A percentile compares a stretch with the other conserved stretches of the same genome.
These are phyloP conservation scores for Enteromius anoplus DNA, from an alignment of 2,797 vertebrate species.

Conservation along the genomic window DNA sequence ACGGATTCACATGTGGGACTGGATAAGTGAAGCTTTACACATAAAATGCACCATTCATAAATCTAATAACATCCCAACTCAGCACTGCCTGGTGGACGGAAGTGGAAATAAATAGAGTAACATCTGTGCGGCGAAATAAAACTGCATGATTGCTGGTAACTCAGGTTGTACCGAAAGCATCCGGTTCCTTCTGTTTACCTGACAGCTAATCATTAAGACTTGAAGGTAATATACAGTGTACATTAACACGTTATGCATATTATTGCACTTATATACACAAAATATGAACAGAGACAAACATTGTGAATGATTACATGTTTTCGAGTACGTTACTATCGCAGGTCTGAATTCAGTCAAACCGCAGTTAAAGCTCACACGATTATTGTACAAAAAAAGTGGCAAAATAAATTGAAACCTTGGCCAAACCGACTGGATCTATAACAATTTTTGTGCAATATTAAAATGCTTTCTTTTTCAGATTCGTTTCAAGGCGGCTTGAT, in stretches of 20 bases:
- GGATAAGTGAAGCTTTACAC: slow-evolving; percentile 22
- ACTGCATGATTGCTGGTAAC: slow-evolving; percentile 28
- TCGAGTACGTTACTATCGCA: slow-evolving; percentile 8
- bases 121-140: slow-evolving; percentile 49
- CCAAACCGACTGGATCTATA: slow-evolving; percentile 27
- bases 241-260: slow-evolving; percentile 58
- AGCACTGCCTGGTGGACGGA: not conserved
- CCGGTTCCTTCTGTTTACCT: slow-evolving; percentile 32
- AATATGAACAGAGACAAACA: slow-evolving; percentile 54
- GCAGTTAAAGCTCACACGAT: slow-evolving; percentile 35
- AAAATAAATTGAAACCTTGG: slow-evolving; percentile 16
- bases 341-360: slow-evolving; percentile 43
- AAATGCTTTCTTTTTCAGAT: slow-evolving; percentile 54
- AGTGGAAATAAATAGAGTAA: slow-evolving; percentile 39
- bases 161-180: slow-evolving; percentile 41
- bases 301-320: slow-evolving; percentile 28
- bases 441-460: slow-evolving; percentile 56
- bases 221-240: slow-evolving; percentile 53
- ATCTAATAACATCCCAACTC: slow-evolving; percentile 8
- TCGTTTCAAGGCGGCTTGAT: slow-evolving; percentile 48
- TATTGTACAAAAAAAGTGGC: slow-evolving; percentile 43
- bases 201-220: slow-evolving; percentile 57
- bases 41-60: slow-evolving; percentile 9
- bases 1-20: not conserved
- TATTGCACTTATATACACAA: slow-evolving; percentile 62